These are phyloP conservation scores for Arothron firmamentum DNA, from an alignment of 2,113 vertebrate genomes.

Conservation along the genomic window DNA sequence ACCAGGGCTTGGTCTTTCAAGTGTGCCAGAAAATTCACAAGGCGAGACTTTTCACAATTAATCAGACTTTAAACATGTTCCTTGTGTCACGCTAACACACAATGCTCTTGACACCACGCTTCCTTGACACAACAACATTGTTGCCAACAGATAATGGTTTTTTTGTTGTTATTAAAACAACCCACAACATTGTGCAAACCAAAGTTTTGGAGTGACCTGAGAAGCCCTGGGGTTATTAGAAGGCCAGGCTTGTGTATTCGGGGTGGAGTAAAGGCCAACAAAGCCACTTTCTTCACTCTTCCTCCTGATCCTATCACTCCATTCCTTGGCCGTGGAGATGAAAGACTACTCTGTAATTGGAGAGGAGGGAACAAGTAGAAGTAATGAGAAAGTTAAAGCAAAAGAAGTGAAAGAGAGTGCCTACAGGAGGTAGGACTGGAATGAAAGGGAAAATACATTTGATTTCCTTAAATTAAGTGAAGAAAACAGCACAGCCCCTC, in stretches of 20 bases:
- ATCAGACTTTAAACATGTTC: conserved; percentile 34
- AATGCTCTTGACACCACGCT: conserved; percentile 24
- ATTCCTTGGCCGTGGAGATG: conserved; percentile 75
- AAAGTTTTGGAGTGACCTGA: conserved; percentile 48
- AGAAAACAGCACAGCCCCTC: conserved; percentile 57
- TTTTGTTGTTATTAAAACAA: background rate
- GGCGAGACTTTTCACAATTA: conserved; percentile 24
- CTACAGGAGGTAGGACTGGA: conserved; percentile 46
- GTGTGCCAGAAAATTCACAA: conserved; percentile 40
- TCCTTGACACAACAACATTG: conserved; percentile 28
- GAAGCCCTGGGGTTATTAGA: conserved; percentile 65
- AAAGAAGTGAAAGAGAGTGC: conserved; percentile 48
- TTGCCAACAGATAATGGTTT: conserved; percentile 2
- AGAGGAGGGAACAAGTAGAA: conserved; percentile 66
- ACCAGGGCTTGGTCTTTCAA: conserved; percentile 60
- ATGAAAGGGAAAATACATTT: conserved; percentile 66
- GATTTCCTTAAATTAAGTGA: conserved; percentile 74
- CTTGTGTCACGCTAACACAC: conserved; percentile 35
- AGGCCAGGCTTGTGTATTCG: conserved; percentile 50
- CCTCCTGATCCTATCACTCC: conserved; percentile 76
- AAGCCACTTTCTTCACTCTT: conserved; percentile 76
- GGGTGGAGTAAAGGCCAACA: conserved; percentile 61
- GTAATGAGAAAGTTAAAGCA: conserved; percentile 69
- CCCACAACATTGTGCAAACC: conserved; percentile 7
- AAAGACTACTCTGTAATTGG: conserved; percentile 76